Conservation (phyloP, 1,140 invertebrate species). For the Saccostrea echinata region DNA sequence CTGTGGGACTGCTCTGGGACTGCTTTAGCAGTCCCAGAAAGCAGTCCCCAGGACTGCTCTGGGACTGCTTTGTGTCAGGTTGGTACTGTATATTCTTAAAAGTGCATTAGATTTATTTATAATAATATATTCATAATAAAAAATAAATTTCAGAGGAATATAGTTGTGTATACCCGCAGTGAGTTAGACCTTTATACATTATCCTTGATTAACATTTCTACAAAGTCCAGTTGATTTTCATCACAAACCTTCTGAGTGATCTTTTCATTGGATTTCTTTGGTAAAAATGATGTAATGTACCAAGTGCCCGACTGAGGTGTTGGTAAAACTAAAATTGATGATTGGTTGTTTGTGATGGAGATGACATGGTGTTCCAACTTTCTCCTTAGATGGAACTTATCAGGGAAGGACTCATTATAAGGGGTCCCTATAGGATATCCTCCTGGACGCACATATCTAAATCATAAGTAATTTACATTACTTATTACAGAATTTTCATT, state of each 20-base stretch:
- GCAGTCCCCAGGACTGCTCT: too few relatives aligned
- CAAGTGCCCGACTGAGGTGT: conserved; percentile 47
- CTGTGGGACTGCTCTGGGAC: too few relatives aligned
- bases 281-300: conserved; percentile 54
- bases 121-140: too few relatives aligned
- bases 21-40: too few relatives aligned
- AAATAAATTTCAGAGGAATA: too few relatives aligned
- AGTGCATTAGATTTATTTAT: too few relatives aligned
- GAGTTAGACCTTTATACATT: too few relatives aligned
- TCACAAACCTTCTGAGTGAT: conserved; percentile 45
- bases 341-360: conserved; percentile 48
- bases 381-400: conserved; percentile 43
- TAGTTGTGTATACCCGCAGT: too few relatives aligned
- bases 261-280: conserved; percentile 44
- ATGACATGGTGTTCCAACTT: conserved; percentile 23
- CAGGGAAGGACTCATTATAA: conserved; percentile 58
- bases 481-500: neutral
- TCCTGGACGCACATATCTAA: conserved; percentile 53
- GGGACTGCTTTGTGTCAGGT: too few relatives aligned
- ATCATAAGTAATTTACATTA: neutral
- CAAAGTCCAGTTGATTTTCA: neutral
- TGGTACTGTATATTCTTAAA: too few relatives aligned
- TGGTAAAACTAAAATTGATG: conserved; percentile 41
- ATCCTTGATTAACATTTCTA: neutral
- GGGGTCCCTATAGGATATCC: conserved; percentile 52